Evolutionary conservation across 2,888 invertebrate genomes (phyloP).

Genomic region (Steinernema carpocapsae): DNA sequence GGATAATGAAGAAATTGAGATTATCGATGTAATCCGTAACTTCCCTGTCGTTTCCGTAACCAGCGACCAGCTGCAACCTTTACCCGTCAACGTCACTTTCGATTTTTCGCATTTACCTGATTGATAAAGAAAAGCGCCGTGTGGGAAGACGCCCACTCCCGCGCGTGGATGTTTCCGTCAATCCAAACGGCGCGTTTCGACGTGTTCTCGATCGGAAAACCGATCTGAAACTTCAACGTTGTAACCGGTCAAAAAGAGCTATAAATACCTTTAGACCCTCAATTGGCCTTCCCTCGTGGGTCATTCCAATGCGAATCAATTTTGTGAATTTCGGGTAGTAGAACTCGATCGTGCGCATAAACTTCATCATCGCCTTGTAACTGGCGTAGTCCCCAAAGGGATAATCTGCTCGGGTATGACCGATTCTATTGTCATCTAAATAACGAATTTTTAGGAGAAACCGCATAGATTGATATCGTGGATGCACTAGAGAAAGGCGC

Average conservation of each 20-base stretch:
- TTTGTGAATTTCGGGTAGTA: constrained; percentile 64
- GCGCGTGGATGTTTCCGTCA: constrained; percentile 69
- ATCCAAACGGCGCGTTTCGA: constrained; percentile 66
- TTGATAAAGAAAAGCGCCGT: constrained; percentile 68
- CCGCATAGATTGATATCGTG: neutral
- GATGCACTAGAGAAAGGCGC: neutral
- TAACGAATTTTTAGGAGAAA: neutral
- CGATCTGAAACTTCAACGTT: constrained; percentile 48
- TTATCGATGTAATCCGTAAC: constrained; percentile 62
- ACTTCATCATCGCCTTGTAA: constrained; percentile 65
- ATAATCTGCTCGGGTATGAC: constrained; percentile 46
- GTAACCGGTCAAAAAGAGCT: neutral
- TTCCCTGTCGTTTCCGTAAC: constrained; percentile 59
- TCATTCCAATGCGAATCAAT: constrained; percentile 61
- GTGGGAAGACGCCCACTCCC: constrained; percentile 68
- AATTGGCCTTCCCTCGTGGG: constrained; percentile 67
- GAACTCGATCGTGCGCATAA: constrained; percentile 55
- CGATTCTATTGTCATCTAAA: constrained; percentile 37
- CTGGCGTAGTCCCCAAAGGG: constrained; percentile 64
- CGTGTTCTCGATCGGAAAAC: constrained; percentile 47
- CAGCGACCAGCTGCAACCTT: constrained; percentile 58
- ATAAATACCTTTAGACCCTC: constrained; percentile 61
- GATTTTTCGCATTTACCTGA: constrained; percentile 49
- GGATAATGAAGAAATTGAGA: constrained; percentile 65
- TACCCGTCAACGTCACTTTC: neutral